Conservation (phyloP, 1,140 invertebrate genomes). For the Procambarus clarkii region DNA sequence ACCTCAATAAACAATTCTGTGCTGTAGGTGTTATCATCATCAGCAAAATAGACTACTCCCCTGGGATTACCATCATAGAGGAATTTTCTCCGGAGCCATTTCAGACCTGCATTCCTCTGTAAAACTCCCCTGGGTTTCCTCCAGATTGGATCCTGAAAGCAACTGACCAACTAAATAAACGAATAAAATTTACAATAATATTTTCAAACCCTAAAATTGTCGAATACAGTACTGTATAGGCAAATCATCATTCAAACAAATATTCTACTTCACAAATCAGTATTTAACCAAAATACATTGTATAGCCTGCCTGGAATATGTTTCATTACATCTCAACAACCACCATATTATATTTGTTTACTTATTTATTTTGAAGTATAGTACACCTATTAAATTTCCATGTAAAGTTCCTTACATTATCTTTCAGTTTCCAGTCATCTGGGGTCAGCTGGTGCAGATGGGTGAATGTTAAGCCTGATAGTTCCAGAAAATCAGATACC, state of each 20-base stretch:
- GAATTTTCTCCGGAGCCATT: conserved; percentile 87
- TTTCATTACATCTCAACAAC: no score
- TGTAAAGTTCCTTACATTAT: conserved; percentile 75
- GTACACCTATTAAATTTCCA: background rate
- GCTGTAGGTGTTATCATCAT: conserved; percentile 98
- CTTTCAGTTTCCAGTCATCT: conserved; percentile 81
- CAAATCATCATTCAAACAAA: no score
- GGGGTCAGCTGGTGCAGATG: conserved; percentile 88
- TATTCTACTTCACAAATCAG: no score
- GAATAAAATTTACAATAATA: no score
- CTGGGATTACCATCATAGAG: conserved; percentile 76
- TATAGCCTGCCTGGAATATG: no score
- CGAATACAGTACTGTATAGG: no score
- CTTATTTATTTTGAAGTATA: no score
- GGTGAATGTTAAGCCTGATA: conserved; percentile 85
- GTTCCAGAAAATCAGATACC: conserved; percentile 87
- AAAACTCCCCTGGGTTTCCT: conserved; percentile 94
- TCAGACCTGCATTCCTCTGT: conserved; percentile 92
- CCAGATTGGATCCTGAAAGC: conserved; percentile 86
- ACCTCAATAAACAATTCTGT: conserved; percentile 93
- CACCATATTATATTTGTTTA: no score
- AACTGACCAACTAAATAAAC: no score
- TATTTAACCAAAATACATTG: no score
- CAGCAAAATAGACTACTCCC: conserved; percentile 97
- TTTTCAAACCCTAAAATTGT: no score